Evolutionary conservation across 2,113 vertebrate genomes (phyloP).

Genomic region (Epinephelus fuscoguttatus): DNA sequence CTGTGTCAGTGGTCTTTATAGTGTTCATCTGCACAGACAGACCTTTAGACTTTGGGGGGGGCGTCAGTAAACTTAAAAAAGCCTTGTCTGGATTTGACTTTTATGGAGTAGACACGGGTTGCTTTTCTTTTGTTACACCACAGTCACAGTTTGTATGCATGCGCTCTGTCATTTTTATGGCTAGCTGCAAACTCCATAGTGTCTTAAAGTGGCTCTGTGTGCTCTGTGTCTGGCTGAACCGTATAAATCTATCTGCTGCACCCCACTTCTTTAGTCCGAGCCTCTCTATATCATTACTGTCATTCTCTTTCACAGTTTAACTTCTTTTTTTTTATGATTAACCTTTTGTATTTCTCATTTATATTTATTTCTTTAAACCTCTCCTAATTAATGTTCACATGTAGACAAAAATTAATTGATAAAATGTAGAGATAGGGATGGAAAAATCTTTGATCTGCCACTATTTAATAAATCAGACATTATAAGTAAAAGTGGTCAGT

Average conservation of each 20-base stretch:
- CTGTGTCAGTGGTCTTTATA: slow-evolving; percentile 1
- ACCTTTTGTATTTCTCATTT: not conserved
- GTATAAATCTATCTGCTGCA: slow-evolving; percentile 62
- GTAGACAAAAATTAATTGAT: not conserved
- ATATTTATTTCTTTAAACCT: not conserved
- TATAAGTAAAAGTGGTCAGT: not conserved
- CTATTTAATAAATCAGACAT: not conserved
- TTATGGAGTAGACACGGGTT: slow-evolving; percentile 56
- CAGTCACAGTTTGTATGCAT: slow-evolving; percentile 49
- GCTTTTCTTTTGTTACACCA: slow-evolving; percentile 56
- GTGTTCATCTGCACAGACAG: slow-evolving; percentile 22
- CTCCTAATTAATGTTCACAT: not conserved
- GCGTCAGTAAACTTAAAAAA: slow-evolving; percentile 50
- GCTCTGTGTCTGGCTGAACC: slow-evolving; percentile 60
- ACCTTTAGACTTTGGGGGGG: slow-evolving; percentile 7
- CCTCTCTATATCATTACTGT: slow-evolving; percentile 41
- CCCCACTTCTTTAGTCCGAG: slow-evolving; percentile 19
- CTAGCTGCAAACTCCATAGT: slow-evolving; percentile 52
- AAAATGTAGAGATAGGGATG: not conserved
- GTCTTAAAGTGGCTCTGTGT: slow-evolving; percentile 64
- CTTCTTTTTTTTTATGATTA: not conserved
- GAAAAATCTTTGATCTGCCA: not conserved
- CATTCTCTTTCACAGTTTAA: slow-evolving; percentile 26
- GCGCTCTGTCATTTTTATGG: slow-evolving; percentile 70
- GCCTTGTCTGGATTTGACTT: slow-evolving; percentile 56